Percentiles rank a stretch among this genome's conserved stretches.
phyloP scores from a whole-genome alignment of 2,797 vertebrate species.

The Coreius guichenoti region DNA sequence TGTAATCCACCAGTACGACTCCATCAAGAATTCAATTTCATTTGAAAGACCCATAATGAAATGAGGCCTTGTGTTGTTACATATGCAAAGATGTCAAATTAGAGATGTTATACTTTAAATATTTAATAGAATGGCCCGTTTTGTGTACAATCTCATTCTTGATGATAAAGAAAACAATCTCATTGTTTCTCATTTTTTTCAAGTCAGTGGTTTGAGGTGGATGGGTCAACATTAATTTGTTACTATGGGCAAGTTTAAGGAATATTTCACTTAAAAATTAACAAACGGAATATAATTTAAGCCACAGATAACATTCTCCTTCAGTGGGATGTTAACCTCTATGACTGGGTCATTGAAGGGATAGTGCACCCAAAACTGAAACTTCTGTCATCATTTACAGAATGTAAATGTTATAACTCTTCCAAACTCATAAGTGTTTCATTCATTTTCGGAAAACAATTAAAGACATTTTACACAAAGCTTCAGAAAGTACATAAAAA shows the following conservation, averaged over 20 bases:
- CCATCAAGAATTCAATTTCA: constrained; percentile 20
- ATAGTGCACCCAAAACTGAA: neutral
- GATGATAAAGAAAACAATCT: neutral
- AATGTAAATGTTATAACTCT: neutral
- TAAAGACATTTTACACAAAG: neutral
- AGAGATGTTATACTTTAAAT: neutral
- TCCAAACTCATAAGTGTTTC: neutral
- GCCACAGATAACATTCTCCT: neutral
- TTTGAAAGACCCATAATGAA: constrained; percentile 34
- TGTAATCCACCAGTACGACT: constrained; percentile 32
- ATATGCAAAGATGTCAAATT: constrained; percentile 1
- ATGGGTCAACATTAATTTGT: neutral
- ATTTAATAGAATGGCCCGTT: neutral
- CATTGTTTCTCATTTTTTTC: neutral
- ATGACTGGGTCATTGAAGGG: neutral
- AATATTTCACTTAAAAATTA: neutral
- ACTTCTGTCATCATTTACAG: neutral
- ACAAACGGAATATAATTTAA: neutral
- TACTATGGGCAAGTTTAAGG: neutral
- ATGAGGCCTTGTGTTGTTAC: neutral
- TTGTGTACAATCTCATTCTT: neutral
- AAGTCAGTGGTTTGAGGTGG: neutral
- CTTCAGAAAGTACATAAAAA: neutral
- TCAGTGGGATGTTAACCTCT: neutral
- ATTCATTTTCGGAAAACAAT: neutral